Evolutionary conservation across 2,113 vertebrate genomes (phyloP), one percentile per base, ranked within the genome.

Genomic region (Chaetodon auriga): DNA sequence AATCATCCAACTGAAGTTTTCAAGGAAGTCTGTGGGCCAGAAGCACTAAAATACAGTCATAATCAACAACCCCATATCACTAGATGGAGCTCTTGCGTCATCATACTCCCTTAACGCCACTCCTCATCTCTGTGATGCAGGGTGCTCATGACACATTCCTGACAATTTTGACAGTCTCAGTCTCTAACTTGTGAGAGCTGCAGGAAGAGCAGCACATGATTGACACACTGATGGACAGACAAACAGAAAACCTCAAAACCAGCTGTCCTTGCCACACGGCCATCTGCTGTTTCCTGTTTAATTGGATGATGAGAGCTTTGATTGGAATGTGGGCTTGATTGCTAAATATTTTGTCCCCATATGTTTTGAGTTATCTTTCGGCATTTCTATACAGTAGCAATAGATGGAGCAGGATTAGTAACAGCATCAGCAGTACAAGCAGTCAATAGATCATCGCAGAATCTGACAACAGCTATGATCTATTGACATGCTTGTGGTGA

Each of bases 51-150:
- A 38, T 21, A 15, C n/a, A 46, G 3, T 35, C 14, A 18, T 23
- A 13, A 46, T 35, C 11, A 77, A 3, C 13, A 11, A 7, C 36
- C 6, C 35, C 15, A 1, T 8, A 43, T 38, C 94, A 90, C 91
- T 89, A 92, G 94, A 91, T 91, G 92, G 93, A 75, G 93, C 87
- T 92, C 64, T 88, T 84, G 90, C 64, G 74, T 92, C 88, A 81
- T 46, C 70, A 1, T 5, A 36, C 55, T 65, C 54, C 60, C 21
- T 2, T 13, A 53, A 5, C 58, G 46, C 8, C 23, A 2, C 58
- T 64, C 54, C 63, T 54, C 71, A 7, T 78, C 73, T 70, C 54
- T 23, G 55, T 49, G 77, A 80, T 54, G 30, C 80, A 48, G 74
- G 35, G 83, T 3, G 45, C 83, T 68, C 25, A 21, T 81, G 82